Conservation (phyloP, 2,113 vertebrate genomes). For the Leptodactylus fuscus region DNA sequence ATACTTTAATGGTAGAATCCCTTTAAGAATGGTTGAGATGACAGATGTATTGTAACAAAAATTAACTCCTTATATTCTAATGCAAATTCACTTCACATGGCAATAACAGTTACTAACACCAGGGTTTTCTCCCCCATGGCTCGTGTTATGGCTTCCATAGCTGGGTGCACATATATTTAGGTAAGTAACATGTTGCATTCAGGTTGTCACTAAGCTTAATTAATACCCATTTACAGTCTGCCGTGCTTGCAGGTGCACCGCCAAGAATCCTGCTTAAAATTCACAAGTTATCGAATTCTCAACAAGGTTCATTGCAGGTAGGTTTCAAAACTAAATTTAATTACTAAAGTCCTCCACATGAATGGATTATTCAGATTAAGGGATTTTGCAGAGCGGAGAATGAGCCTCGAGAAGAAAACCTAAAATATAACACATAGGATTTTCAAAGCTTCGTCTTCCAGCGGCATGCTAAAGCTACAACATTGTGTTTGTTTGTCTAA, state of each 20-base stretch:
- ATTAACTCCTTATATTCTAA: too few relatives aligned
- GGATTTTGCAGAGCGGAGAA: not conserved
- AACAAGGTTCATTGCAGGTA: constrained; percentile 44
- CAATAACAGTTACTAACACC: too few relatives aligned
- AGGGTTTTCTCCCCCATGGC: too few relatives aligned
- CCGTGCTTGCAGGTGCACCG: not conserved
- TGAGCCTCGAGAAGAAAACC: constrained; percentile 1
- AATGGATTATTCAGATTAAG: constrained; percentile 47
- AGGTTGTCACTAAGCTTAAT: not conserved
- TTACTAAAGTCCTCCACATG: constrained; percentile 43
- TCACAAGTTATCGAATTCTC: constrained; percentile 11
- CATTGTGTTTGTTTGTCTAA: constrained; percentile 23
- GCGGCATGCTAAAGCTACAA: not conserved
- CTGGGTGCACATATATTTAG: not conserved
- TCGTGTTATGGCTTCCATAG: not conserved
- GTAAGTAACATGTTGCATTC: not conserved
- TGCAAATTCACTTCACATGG: too few relatives aligned
- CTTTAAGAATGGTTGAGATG: too few relatives aligned
- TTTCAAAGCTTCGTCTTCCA: not conserved
- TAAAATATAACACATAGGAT: not conserved
- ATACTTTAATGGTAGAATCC: too few relatives aligned
- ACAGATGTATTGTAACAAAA: too few relatives aligned
- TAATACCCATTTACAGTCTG: not conserved
- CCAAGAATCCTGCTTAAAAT: not conserved
- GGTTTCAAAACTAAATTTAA: constrained; percentile 45